phyloP scores from a whole-genome alignment of 1,140 invertebrate genomes.

The Eriosoma lanigerum region DNA sequence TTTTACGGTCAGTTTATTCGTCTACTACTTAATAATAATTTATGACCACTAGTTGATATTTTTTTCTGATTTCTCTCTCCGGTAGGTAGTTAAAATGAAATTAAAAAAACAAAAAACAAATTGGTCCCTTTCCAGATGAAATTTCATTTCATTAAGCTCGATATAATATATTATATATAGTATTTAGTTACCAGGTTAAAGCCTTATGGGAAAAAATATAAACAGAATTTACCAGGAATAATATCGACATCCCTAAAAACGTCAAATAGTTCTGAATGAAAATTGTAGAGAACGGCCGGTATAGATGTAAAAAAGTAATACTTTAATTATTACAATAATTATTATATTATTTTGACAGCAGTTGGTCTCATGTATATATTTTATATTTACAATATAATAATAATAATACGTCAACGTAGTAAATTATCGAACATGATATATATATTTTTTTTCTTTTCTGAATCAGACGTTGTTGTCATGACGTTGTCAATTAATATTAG shows the following conservation, averaged over 20 bases:
- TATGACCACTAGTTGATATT: constrained; percentile 46
- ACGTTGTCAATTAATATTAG: background rate
- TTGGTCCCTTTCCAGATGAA: constrained; percentile 30
- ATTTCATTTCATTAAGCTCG: constrained; percentile 14
- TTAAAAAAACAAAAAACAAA: background rate
- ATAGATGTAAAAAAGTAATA: background rate
- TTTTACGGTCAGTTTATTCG: constrained; percentile 43
- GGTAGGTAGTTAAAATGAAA: too few species aligned
- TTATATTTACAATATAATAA: background rate
- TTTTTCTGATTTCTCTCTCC: background rate
- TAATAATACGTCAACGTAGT: background rate
- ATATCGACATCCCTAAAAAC: constrained; percentile 6
- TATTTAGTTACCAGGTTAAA: constrained; percentile 5
- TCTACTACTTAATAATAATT: constrained; percentile 44
- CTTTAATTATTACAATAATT: background rate
- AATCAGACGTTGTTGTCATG: background rate
- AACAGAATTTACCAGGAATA: background rate
- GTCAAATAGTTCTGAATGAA: background rate
- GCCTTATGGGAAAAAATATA: background rate
- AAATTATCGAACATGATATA: too few species aligned
- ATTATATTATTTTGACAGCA: constrained; percentile 14
- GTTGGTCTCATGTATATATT: background rate
- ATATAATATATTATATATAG: too few species aligned
- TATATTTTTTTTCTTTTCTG: background rate
- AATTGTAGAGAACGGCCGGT: background rate